Evolutionary conservation across 2,888 invertebrate genomes (phyloP), one percentile per base, ranked within the genome.

Genomic region (Drosophila limbata): DNA sequence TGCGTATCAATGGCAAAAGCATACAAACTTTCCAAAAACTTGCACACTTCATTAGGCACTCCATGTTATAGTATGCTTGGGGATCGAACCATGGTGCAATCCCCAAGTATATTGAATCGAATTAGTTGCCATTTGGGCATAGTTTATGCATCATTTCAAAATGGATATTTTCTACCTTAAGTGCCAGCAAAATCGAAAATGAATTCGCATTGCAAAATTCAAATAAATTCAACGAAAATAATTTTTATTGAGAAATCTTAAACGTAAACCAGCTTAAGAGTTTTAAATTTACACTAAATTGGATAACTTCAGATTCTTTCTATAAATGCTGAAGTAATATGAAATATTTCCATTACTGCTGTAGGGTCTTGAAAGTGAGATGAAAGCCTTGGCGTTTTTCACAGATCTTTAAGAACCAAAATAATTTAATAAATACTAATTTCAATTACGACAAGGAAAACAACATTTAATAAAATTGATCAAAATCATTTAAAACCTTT

Each of bases 21-120:
- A 59, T 72, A 67, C 45, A 75, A 76, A 67, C 73, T 78, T 76
- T 78, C 64, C 37, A 53, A 78, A 75, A 78, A 76, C 79, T 78
- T 78, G 79, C 74, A 78, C 79, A 79, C 79, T 77, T 77, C 76
- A 77, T 77, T 77, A 77, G 79, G 75, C 75, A 78, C 75, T 65
- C 42, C 40, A 76, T 73, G 73, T 73, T 64, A 39, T 59, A 56
- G 33, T 59, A 47, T 57, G 57, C 19, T 60, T 21, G 37, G n/a
- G 47, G 17, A 13, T 37, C 21, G 33, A 21, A n/a, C 17, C 17
- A 17, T 19, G 37, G 15, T 17, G 9, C 47, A 57, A 57, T 57
- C 25, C 57, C 57, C 45, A 37, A 62, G 55, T 45, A 45, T 47
- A 62, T 47, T 55, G 56, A 56, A 47, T 62, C 31, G 45, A 62